A percentile compares a stretch with the other conserved stretches of the same genome.
These are phyloP conservation scores for Entelurus aequoreus DNA, from an alignment of 2,113 vertebrate species.

Conservation along the genomic window DNA sequence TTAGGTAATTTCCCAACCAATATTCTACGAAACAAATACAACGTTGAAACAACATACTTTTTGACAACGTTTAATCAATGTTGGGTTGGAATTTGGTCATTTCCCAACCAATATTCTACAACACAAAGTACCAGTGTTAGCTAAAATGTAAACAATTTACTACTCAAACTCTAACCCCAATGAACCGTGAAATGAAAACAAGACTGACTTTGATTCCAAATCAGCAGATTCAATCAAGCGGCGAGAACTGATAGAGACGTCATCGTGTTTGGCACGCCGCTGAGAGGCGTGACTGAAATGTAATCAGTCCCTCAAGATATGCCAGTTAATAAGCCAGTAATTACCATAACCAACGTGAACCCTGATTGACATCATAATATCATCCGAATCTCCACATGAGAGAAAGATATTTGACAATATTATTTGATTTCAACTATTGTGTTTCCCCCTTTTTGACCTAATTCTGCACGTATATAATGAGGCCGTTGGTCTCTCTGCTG, in stretches of 20 bases:
- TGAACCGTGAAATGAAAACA: slow-evolving; percentile 10
- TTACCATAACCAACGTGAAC: slow-evolving; percentile 19
- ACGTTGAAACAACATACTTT: no score
- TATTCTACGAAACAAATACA: no score
- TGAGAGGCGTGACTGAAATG: slow-evolving; percentile 31
- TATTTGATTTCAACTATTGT: neutral
- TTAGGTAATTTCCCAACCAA: no score
- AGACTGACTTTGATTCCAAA: slow-evolving; percentile 27
- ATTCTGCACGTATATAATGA: slow-evolving; percentile 14
- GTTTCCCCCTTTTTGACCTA: neutral
- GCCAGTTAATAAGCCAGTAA: slow-evolving; percentile 17
- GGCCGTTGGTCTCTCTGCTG: slow-evolving; percentile 14
- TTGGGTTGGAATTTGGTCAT: no score
- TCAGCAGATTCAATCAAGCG: slow-evolving; percentile 17
- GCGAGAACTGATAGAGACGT: slow-evolving; percentile 30
- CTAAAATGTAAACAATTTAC: no score
- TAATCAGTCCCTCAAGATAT: slow-evolving; percentile 41
- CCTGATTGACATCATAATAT: neutral
- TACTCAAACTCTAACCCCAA: no score
- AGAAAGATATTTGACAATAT: neutral
- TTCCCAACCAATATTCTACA: no score
- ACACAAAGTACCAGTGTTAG: no score
- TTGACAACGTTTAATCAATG: no score
- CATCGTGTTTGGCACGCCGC: slow-evolving; percentile 16
- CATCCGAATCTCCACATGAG: slow-evolving; percentile 1